Evolutionary conservation across 2,888 invertebrate genomes (phyloP).

Genomic region (Drosophila emarginata): DNA sequence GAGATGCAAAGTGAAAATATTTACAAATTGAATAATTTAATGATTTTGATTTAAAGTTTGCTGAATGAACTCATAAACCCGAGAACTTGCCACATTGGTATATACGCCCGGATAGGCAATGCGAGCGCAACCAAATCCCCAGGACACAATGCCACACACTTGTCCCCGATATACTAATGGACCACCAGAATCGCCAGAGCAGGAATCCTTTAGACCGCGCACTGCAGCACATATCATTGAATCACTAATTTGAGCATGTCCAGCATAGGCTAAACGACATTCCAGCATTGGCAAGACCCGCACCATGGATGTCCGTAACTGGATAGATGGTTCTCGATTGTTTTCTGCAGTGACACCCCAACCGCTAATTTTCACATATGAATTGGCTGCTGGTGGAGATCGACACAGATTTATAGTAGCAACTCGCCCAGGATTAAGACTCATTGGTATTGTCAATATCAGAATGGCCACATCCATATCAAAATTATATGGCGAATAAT

Average conservation of each 20-base stretch:
- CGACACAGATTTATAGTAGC: constrained; percentile 61
- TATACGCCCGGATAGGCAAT: constrained; percentile 74
- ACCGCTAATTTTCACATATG: constrained; percentile 71
- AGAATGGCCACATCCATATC: constrained; percentile 80
- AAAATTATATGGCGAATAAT: constrained; percentile 53
- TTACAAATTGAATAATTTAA: not conserved
- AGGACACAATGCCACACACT: constrained; percentile 87
- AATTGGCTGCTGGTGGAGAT: constrained; percentile 48
- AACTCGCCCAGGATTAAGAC: constrained; percentile 35
- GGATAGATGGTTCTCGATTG: constrained; percentile 54
- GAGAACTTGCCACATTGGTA: constrained; percentile 64
- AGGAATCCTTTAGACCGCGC: constrained; percentile 74
- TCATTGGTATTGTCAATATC: constrained; percentile 39
- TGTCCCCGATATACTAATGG: constrained; percentile 74
- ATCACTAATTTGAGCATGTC: constrained; percentile 61
- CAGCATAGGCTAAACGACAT: constrained; percentile 58
- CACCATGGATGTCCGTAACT: constrained; percentile 69
- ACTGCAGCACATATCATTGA: constrained; percentile 80
- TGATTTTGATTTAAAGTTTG: constrained; percentile 41
- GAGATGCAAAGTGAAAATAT: not conserved
- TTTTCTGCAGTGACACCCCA: constrained; percentile 75
- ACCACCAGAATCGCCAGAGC: constrained; percentile 81
- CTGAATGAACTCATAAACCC: constrained; percentile 62
- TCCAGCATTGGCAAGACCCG: constrained; percentile 56
- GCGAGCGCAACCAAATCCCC: constrained; percentile 78